phyloP scores from a whole-genome alignment of 1,140 invertebrate genomes.

The Temnothorax nylanderi region DNA sequence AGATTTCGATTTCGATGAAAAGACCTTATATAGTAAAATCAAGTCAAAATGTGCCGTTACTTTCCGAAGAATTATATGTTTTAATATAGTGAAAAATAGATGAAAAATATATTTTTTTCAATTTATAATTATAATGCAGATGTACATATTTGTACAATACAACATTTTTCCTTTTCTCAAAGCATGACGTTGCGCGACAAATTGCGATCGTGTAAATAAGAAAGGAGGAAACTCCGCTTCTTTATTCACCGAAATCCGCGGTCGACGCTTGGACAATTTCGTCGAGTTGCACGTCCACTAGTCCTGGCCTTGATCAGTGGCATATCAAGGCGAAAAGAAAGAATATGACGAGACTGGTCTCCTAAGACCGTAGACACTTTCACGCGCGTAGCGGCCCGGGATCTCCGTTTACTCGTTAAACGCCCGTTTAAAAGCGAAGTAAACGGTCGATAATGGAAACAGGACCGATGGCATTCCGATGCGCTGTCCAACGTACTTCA shows the following conservation, averaged over 20 bases:
- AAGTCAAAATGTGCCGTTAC: background rate
- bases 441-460: conserved; percentile 26
- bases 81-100: background rate
- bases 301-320: conserved; percentile 76
- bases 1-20: background rate
- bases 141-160: background rate
- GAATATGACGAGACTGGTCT: conserved; percentile 70
- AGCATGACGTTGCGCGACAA: background rate
- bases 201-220: background rate
- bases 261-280: conserved; percentile 63
- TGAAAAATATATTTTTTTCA: background rate
- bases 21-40: background rate
- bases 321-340: conserved; percentile 73
- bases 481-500: background rate
- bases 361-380: conserved; percentile 76
- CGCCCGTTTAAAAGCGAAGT: conserved; percentile 24
- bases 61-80: background rate
- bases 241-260: background rate
- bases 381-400: conserved; percentile 67
- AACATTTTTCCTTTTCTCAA: background rate
- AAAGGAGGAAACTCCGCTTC: background rate
- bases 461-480: conserved; percentile 31
- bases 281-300: conserved; percentile 65
- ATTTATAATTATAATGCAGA: background rate
- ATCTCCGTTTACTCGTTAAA: conserved; percentile 66